Conservation (phyloP, 2,113 vertebrate species). For the Alces alces region DNA sequence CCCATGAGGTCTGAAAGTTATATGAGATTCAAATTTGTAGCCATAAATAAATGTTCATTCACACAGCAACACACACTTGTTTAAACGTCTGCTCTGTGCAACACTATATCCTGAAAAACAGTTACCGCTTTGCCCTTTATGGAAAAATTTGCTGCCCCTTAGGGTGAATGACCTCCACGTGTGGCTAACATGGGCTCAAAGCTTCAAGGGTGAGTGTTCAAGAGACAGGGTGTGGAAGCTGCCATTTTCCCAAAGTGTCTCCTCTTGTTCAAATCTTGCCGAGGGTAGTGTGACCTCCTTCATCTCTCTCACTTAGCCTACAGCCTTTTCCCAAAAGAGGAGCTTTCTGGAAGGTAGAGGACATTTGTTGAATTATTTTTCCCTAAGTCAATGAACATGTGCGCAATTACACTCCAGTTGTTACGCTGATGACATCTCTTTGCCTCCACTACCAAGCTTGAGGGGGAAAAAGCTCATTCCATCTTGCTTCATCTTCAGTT, state of each 20-base stretch:
- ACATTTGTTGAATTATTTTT: neutral
- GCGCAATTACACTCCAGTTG: neutral
- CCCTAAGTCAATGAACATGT: neutral
- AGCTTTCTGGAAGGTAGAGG: neutral
- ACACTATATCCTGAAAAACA: neutral
- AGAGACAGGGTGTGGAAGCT: neutral
- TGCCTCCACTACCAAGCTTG: neutral
- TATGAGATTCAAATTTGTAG: neutral
- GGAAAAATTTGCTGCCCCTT: neutral
- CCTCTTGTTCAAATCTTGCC: neutral
- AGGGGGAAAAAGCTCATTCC: neutral
- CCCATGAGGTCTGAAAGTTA: neutral
- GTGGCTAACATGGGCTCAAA: neutral
- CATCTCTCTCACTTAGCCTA: neutral
- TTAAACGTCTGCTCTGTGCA: neutral
- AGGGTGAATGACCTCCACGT: neutral
- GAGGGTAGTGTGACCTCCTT: neutral
- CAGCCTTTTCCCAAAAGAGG: neutral
- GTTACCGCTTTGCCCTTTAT: neutral
- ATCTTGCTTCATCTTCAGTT: neutral
- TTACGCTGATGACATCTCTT: neutral
- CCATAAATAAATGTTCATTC: neutral
- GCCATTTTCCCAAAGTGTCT: neutral
- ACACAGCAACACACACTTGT: neutral
- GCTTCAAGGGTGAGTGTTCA: neutral